Conservation (phyloP, 2,797 vertebrate genomes). For the Scolopax rusticola region DNA sequence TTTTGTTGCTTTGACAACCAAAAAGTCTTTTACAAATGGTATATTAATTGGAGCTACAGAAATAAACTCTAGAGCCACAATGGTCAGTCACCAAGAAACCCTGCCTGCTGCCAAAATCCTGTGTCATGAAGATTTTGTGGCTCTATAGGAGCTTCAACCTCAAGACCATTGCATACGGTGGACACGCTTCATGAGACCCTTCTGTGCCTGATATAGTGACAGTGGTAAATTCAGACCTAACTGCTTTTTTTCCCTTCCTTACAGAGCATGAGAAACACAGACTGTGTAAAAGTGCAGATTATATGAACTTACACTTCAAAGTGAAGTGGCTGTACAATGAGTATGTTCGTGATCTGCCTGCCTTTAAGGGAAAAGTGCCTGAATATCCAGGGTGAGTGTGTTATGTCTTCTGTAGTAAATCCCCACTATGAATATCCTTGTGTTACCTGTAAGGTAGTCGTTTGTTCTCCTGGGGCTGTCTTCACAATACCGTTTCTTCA, state of each 20-base stretch:
- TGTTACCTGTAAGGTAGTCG: neutral
- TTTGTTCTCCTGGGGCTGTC: neutral
- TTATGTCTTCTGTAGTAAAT: neutral
- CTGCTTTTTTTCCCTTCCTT: neutral
- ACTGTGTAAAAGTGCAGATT: constrained; percentile 96
- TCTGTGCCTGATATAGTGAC: neutral
- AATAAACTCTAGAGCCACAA: neutral
- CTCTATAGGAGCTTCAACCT: neutral
- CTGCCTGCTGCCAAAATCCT: neutral
- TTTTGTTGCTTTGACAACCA: constrained; percentile 5
- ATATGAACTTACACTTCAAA: constrained; percentile 99
- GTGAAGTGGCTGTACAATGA: constrained; percentile 99
- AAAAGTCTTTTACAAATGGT: neutral
- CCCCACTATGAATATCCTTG: neutral
- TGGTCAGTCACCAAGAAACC: neutral
- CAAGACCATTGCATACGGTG: neutral
- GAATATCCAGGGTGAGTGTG: constrained; percentile 94
- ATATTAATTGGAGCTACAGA: neutral
- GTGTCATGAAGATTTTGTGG: neutral
- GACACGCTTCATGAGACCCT: neutral
- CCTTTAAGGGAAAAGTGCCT: constrained; percentile 86
- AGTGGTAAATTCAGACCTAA: neutral
- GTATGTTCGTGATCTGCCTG: constrained; percentile 91
- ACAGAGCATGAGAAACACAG: constrained; percentile 95
- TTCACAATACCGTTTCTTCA: neutral